Base-by-base conservation (phyloP, 2,797 vertebrate genomes). In the Ciconia nigra region DNA sequence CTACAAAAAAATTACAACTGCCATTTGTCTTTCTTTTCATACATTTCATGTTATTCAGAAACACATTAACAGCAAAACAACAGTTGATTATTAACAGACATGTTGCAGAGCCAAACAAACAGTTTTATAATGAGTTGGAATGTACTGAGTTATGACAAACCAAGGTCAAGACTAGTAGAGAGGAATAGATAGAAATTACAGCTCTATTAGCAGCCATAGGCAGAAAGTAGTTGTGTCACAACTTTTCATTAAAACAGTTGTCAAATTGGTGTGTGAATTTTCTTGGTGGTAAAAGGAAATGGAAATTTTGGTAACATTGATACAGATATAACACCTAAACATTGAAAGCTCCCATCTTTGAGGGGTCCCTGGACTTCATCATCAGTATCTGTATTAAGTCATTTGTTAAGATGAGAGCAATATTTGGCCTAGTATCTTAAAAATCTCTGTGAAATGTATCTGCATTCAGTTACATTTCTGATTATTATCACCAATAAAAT, bases 1-100 rank as follows among this genome's bases (percentile, higher is more conserved):
- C 59, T 52, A 44, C 41, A 52, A 59, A 93, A 82, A 57, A 93
- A 90, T 79, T 89, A 76, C 37, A 66, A 82, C 21, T 35, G 51
- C 11, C 15, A 55, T 94, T 95, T 95, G 25, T 79, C 79, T 93
- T 84, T 84, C 42, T 85, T 88, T 85, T 91, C 35, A 76, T 52
- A 54, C 6, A 70, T 90, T 77, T 87, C 59, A 59, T 26, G 13
- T 61, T 83, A 84, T 42, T 73, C 71, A 61, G 71, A 92, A 90
- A 89, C 31, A 84, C 29, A 78, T 37, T 84, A 89, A 65, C 52
- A 85, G 21, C 31, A 76, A 80, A 92, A 52, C 28, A 83, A 49
- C 46, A 83, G 24, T 5, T 96, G 61, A 87, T 92, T 96, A 90
- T 79, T 95, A 95, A 92, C 80, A 90, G 77, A 70, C 41, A 77